phyloP scores from a whole-genome alignment of 2,888 invertebrate species.

The Dicyrtoma fusca region DNA sequence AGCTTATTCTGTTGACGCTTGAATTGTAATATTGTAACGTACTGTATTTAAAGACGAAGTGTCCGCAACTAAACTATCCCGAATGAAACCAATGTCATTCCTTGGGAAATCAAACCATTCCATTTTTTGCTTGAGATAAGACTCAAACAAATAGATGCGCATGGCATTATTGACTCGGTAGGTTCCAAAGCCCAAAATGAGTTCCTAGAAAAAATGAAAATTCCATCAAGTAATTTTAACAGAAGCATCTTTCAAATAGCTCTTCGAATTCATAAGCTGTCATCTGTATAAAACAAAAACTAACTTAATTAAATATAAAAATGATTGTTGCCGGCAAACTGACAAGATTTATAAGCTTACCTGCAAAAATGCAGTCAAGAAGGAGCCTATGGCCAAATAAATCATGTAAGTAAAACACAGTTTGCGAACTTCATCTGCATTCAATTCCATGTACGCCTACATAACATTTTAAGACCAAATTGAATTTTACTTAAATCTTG shows the following conservation, averaged over 20 bases:
- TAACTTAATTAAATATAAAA: too few species aligned
- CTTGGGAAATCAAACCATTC: slow-evolving; percentile 44
- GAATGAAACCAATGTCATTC: slow-evolving; percentile 46
- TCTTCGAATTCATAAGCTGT: too few species aligned
- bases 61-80: slow-evolving; percentile 37
- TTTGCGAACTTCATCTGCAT: too few species aligned
- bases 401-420: too few species aligned
- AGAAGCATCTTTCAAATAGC: too few species aligned
- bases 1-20: background rate
- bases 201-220: slow-evolving; percentile 22
- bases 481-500: too few species aligned
- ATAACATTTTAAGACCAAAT: too few species aligned
- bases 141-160: slow-evolving; percentile 27
- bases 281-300: too few species aligned
- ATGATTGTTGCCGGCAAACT: too few species aligned
- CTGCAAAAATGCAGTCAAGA: background rate
- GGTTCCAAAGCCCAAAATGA: slow-evolving; percentile 32
- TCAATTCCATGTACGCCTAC: too few species aligned
- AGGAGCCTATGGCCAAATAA: too few species aligned
- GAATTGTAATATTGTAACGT: background rate
- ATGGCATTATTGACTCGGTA: slow-evolving; percentile 28
- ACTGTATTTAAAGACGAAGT: slow-evolving; percentile 18
- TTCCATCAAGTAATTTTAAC: background rate
- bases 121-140: slow-evolving; percentile 41
- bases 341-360: background rate